Percentiles rank a stretch among this genome's conserved stretches.
Evolutionary conservation across 2,888 invertebrate species (phyloP).

Genomic region (Euspilapteryx auroguttella): DNA sequence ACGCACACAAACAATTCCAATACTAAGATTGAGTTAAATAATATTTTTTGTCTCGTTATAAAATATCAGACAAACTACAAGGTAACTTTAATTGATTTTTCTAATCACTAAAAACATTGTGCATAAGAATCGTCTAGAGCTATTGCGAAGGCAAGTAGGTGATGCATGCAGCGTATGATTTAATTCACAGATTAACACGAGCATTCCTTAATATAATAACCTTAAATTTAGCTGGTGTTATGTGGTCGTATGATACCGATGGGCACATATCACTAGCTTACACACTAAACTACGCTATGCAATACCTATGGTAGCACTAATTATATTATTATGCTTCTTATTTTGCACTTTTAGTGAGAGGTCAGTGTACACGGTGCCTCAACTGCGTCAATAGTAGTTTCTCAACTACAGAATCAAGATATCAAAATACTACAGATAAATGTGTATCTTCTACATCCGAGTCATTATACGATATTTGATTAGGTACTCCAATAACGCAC

Average conservation of each 20-base stretch:
- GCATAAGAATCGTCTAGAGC: constrained; percentile 37
- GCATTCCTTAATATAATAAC: constrained; percentile 18
- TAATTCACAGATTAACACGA: constrained; percentile 22
- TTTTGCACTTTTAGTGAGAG: constrained; percentile 22
- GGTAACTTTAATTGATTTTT: constrained; percentile 45
- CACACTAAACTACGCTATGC: no score
- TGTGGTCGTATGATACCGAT: constrained; percentile 24
- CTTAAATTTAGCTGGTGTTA: constrained; percentile 46
- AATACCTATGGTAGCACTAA: constrained; percentile 44
- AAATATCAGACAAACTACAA: constrained; percentile 19
- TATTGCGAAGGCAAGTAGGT: constrained; percentile 54
- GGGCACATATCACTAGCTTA: constrained; percentile 20
- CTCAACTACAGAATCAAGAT: constrained; percentile 29
- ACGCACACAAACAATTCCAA: constrained; percentile 8
- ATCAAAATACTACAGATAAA: constrained; percentile 10
- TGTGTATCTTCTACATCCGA: constrained; percentile 10
- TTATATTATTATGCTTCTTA: constrained; percentile 40
- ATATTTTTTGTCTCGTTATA: no score
- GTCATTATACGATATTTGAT: no score
- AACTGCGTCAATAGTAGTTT: constrained; percentile 36
- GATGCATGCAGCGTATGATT: constrained; percentile 29
- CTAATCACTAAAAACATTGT: no score
- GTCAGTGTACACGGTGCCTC: constrained; percentile 11
- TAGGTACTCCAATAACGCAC: no score
- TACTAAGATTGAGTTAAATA: no score